A percentile compares a stretch with the other conserved stretches of the same genome.
Evolutionary conservation across 1,140 invertebrate genomes (phyloP).

Genomic region (Sminthurinus signatus): DNA sequence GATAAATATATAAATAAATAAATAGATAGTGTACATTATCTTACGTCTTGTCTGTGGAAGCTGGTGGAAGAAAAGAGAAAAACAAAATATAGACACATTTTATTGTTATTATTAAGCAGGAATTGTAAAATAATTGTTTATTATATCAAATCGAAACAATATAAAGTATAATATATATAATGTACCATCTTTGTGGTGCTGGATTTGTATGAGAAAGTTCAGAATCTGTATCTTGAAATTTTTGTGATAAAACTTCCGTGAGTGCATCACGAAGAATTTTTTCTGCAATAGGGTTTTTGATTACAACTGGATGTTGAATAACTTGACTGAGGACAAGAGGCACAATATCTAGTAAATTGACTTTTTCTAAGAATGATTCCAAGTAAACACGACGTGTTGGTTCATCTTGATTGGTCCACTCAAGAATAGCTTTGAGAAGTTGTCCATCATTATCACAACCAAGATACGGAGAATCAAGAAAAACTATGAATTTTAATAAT

Average conservation of each 20-base stretch:
- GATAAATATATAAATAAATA: too few species aligned
- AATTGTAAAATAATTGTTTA: too few species aligned
- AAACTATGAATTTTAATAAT: too few species aligned
- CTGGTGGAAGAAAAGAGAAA: too few species aligned
- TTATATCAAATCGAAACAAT: too few species aligned
- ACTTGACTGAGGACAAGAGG: slow-evolving; percentile 41
- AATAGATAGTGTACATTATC: too few species aligned
- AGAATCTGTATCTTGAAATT: slow-evolving; percentile 33
- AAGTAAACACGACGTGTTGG: slow-evolving; percentile 24
- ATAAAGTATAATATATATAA: too few species aligned
- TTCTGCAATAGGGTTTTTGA: slow-evolving; percentile 14
- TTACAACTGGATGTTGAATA: slow-evolving; percentile 36
- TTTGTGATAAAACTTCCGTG: slow-evolving; percentile 32
- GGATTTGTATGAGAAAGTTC: neutral
- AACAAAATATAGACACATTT: too few species aligned
- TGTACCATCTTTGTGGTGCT: slow-evolving; percentile 18
- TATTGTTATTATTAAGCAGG: too few species aligned
- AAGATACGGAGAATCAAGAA: slow-evolving; percentile 42
- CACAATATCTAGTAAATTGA: slow-evolving; percentile 35
- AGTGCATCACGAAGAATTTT: slow-evolving; percentile 29
- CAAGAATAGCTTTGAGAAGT: slow-evolving; percentile 40
- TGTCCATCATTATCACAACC: slow-evolving; percentile 43
- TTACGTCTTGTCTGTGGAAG: slow-evolving; percentile 39
- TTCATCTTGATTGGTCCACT: slow-evolving; percentile 37
- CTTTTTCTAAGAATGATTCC: slow-evolving; percentile 33